Evolutionary conservation across 2,888 invertebrate genomes (phyloP).

Genomic region (Falcaria lacertinaria): DNA sequence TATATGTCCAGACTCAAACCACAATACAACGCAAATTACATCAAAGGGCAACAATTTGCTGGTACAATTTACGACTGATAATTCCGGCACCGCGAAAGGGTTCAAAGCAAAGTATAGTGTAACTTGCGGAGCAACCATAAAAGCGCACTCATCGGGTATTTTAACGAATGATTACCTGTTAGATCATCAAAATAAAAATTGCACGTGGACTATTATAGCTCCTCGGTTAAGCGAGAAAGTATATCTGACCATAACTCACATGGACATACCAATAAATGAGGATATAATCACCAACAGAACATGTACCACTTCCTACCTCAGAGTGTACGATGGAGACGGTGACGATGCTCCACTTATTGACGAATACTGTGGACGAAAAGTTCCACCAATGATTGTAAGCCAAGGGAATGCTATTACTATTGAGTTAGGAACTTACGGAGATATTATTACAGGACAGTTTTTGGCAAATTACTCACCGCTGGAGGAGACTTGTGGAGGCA

Average conservation of each 20-base stretch:
- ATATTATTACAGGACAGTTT: conserved; percentile 46
- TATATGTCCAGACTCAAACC: conserved; percentile 51
- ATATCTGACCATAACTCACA: conserved; percentile 83
- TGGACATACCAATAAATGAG: conserved; percentile 57
- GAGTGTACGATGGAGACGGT: conserved; percentile 86
- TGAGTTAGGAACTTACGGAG: conserved; percentile 49
- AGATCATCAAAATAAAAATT: conserved; percentile 67
- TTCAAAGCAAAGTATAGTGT: conserved; percentile 85
- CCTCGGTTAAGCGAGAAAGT: conserved; percentile 80
- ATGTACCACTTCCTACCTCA: conserved; percentile 54
- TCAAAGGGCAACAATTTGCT: conserved; percentile 82
- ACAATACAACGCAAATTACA: conserved; percentile 41
- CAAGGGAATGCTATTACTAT: conserved; percentile 82
- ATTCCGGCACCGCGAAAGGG: conserved; percentile 82
- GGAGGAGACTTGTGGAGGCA: conserved; percentile 89
- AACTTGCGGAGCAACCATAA: conserved; percentile 85
- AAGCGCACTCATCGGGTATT: conserved; percentile 75
- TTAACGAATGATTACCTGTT: conserved; percentile 58
- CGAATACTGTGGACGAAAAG: conserved; percentile 82
- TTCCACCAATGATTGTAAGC: conserved; percentile 84
- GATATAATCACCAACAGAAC: conserved; percentile 37
- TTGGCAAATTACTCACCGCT: conserved; percentile 65
- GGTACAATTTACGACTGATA: conserved; percentile 83
- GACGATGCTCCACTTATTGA: conserved; percentile 81
- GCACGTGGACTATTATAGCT: conserved; percentile 86